Evolutionary conservation across 2,888 invertebrate genomes (phyloP), one percentile per base, ranked within the genome.

Genomic region (Ephialtes manifestator): DNA sequence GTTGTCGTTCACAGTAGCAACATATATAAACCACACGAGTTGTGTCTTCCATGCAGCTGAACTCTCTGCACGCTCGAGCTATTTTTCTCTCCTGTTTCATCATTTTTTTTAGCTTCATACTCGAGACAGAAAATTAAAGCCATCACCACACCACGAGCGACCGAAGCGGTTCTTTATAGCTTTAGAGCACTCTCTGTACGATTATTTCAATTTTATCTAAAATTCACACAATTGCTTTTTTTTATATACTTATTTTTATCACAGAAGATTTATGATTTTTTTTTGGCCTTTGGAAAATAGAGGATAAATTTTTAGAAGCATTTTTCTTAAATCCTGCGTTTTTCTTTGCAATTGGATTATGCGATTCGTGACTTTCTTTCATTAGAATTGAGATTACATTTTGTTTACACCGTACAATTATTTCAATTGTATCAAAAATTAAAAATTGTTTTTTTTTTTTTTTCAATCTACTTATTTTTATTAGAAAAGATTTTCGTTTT

Each of bases 1-100:
- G 71, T 79, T 63, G 70, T 51, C 78, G 78, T 68, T 48, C 63
- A 55, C 75, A 39, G 4, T 63, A 18, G 7, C 8, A 4, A 68
- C 2, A 35, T 51, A 70, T 65, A 65, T n/a, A 60, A 28, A 4
- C 7, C 46, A 24, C 46, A 18, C 46, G 24, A 39, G 43, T 58
- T 46, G 74, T 74, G 35, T 39, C 35, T 74, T 74, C 43, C 74
- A 60, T 60, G 43, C 58, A 28, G 43, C 13, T 60, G 43, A 60
- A 72, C 31, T 39, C 20, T 60, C 60, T 60, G 28, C 39, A 55
- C 55, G 72, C 74, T 72, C 58, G 58, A 43, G 43, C 72, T 15
- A 24, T 72, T 39, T 39, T 39, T 39, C 35, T 8, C 35, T 39
- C 35, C 39, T 58, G 46, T 24, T 28, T 31, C n/a, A 15, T n/a